These are phyloP conservation scores for Falco naumanni DNA, from an alignment of 2,797 vertebrate species.

Conservation along the genomic window DNA sequence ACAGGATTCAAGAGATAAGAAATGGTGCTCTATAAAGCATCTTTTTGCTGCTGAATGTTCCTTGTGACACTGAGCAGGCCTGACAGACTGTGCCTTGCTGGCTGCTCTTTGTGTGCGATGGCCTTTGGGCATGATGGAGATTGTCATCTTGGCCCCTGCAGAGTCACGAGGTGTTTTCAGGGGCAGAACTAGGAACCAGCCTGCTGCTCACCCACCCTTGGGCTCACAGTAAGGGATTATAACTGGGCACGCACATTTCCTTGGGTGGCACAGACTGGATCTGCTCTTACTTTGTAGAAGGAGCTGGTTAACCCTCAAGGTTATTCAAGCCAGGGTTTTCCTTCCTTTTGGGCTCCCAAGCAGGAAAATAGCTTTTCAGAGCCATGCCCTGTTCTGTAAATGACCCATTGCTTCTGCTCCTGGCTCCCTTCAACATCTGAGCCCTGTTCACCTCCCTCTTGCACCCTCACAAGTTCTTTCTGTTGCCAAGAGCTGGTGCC, in stretches of 20 bases:
- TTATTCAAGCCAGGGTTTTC: background rate
- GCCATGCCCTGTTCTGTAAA: background rate
- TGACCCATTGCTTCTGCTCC: background rate
- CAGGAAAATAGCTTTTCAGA: background rate
- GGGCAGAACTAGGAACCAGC: background rate
- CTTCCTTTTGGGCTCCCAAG: background rate
- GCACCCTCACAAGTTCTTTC: background rate
- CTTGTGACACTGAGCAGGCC: background rate
- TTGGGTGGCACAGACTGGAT: background rate
- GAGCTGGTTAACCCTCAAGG: background rate
- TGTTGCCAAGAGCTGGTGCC: background rate
- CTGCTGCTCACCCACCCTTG: background rate
- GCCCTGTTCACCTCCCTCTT: background rate
- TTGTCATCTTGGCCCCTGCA: no score
- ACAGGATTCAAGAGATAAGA: background rate
- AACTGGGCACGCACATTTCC: background rate
- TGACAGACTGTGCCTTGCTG: background rate
- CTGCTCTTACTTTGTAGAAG: background rate
- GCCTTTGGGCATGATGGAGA: background rate
- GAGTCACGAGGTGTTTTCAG: rapidly evolving
- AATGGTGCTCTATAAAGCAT: background rate
- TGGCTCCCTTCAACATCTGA: background rate
- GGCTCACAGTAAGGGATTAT: background rate
- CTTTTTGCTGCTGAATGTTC: background rate
- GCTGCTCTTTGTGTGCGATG: background rate